phyloP scores from a whole-genome alignment of 2,888 invertebrate genomes.

The Syrista parreyssii region DNA sequence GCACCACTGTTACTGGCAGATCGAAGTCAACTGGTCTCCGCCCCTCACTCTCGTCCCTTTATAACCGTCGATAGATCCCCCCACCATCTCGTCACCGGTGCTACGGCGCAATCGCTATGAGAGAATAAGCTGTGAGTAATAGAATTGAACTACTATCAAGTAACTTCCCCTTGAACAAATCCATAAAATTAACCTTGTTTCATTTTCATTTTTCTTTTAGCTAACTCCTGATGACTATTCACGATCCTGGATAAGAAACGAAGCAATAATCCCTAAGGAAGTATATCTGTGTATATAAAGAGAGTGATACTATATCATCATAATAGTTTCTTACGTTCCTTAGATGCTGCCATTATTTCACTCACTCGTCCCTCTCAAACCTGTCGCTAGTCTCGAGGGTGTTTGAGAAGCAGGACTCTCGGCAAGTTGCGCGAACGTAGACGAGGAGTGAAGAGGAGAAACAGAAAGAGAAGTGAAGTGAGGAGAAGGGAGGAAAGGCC shows the following conservation, averaged over 20 bases:
- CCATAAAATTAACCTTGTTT: not conserved
- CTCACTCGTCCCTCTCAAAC: conserved; percentile 25
- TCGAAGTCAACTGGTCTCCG: conserved; percentile 61
- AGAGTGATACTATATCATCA: not conserved
- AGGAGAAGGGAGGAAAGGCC: conserved; percentile 38
- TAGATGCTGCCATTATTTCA: not conserved
- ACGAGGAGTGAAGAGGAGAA: conserved; percentile 22
- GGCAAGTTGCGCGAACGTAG: conserved; percentile 45
- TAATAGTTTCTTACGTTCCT: not conserved
- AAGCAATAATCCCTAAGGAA: not conserved
- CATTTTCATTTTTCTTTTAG: not conserved
- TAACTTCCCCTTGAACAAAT: not conserved
- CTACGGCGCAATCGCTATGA: conserved; percentile 55
- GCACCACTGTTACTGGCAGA: conserved; percentile 22
- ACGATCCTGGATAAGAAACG: not conserved
- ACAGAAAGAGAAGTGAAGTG: conserved; percentile 24
- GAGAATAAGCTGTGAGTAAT: conserved; percentile 25
- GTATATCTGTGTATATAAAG: not conserved
- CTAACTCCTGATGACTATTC: not conserved
- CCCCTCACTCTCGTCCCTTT: conserved; percentile 60
- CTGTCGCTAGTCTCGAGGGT: conserved; percentile 51
- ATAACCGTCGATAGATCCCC: conserved; percentile 41
- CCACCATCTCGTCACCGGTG: conserved; percentile 38
- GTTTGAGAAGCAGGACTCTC: conserved; percentile 53
- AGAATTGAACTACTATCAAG: not conserved